Percentiles rank a stretch among this genome's conserved stretches.
phyloP scores from a whole-genome alignment of 1,140 invertebrate species.

The Oncopodura yosiiana region DNA sequence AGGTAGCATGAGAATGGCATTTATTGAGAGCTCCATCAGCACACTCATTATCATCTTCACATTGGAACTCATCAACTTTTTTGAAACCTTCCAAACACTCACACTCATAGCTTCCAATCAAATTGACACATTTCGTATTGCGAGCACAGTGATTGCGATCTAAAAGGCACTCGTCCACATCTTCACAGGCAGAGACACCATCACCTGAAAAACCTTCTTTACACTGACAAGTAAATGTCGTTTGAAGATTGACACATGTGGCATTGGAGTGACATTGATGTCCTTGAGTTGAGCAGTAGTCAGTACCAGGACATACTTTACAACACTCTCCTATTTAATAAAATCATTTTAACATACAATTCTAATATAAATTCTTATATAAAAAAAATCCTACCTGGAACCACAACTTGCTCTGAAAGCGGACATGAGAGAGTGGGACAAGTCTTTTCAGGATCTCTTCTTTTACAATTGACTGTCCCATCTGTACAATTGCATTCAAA shows the following conservation, averaged over 20 bases:
- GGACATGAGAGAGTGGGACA: slow-evolving; percentile 75
- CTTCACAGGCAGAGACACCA: slow-evolving; percentile 50
- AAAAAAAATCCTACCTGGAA: no score
- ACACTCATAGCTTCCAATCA: slow-evolving; percentile 65
- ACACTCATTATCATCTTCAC: slow-evolving; percentile 72
- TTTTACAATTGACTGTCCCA: slow-evolving; percentile 66
- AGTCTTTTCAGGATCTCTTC: slow-evolving; percentile 57
- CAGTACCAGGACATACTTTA: slow-evolving; percentile 78
- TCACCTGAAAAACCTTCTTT: slow-evolving; percentile 69
- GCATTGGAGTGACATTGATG: slow-evolving; percentile 72
- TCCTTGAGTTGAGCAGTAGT: slow-evolving; percentile 71
- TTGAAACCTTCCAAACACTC: slow-evolving; percentile 70
- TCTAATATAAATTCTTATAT: no score
- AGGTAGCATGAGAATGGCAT: slow-evolving; percentile 68
- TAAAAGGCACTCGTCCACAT: slow-evolving; percentile 69
- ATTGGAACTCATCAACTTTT: slow-evolving; percentile 64
- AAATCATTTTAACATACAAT: no score
- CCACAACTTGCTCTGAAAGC: slow-evolving; percentile 60
- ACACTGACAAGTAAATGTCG: slow-evolving; percentile 73
- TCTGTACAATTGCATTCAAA: slow-evolving; percentile 69
- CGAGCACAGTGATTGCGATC: slow-evolving; percentile 69
- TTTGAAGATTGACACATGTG: slow-evolving; percentile 71
- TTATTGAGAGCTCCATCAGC: slow-evolving; percentile 50
- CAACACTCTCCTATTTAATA: slow-evolving; percentile 86
- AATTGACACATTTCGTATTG: slow-evolving; percentile 70